These are phyloP conservation scores for Chelonus formosanus DNA, from an alignment of 2,888 invertebrate genomes.

Conservation along the genomic window DNA sequence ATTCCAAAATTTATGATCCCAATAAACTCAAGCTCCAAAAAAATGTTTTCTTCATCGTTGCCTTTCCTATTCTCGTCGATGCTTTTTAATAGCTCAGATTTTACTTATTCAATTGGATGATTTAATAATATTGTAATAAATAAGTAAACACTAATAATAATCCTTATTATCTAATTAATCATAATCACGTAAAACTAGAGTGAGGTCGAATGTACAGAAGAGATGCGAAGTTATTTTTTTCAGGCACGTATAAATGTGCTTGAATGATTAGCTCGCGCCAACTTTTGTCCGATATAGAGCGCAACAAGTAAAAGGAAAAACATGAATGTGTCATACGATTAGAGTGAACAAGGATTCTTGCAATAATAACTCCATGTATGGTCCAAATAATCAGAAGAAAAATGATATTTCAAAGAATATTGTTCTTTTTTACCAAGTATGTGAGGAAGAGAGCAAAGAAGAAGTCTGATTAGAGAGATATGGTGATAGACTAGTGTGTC, in stretches of 20 bases:
- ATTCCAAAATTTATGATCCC: no score
- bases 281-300: slow-evolving; percentile 9
- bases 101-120: no score
- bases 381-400: slow-evolving; percentile 19
- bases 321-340: slow-evolving; percentile 40
- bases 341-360: slow-evolving; percentile 39
- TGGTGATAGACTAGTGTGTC: no score
- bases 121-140: no score
- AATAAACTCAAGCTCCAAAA: no score
- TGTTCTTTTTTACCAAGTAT: no score
- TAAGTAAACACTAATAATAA: not conserved
- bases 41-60: no score
- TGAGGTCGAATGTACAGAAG: slow-evolving; percentile 33
- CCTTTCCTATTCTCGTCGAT: no score
- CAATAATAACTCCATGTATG: slow-evolving; percentile 50
- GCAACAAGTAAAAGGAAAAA: slow-evolving; percentile 28
- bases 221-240: slow-evolving; percentile 3
- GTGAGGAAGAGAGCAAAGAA: no score
- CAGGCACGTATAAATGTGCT: slow-evolving; percentile 2
- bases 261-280: not conserved
- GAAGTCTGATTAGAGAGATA: no score
- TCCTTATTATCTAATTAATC: slow-evolving; percentile 34
- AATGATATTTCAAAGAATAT: slow-evolving; percentile 1
- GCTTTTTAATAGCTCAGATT: no score
- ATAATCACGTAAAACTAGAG: slow-evolving; percentile 39